Conservation (phyloP, 2,797 vertebrate species). For the Champsocephalus esox region DNA sequence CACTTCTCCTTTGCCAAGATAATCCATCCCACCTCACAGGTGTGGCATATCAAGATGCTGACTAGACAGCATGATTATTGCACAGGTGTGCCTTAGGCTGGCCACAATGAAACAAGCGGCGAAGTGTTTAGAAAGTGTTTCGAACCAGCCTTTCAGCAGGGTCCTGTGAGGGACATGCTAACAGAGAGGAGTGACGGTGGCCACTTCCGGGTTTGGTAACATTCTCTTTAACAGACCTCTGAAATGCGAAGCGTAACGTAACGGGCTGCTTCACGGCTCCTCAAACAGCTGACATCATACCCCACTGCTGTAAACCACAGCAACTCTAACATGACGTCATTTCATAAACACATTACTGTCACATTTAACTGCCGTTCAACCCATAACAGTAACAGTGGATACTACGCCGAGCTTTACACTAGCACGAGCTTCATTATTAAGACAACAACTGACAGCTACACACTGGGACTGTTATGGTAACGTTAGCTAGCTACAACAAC, state of each 20-base stretch:
- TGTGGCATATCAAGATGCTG: too few relatives aligned
- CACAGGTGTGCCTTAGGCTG: too few relatives aligned
- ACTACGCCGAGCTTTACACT: accelerated
- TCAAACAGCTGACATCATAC: background rate
- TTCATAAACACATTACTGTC: background rate
- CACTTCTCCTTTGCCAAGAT: too few relatives aligned
- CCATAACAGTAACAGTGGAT: background rate
- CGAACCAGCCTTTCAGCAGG: background rate
- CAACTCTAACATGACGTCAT: conserved; percentile 14
- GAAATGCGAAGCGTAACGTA: background rate
- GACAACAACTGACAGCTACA: background rate
- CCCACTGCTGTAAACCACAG: background rate
- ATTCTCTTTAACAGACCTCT: background rate
- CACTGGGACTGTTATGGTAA: conserved; percentile 20
- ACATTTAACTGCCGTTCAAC: background rate
- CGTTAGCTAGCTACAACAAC: conserved; percentile 47
- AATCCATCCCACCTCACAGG: too few relatives aligned
- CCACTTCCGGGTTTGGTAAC: conserved; percentile 48
- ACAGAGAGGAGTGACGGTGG: conserved; percentile 7
- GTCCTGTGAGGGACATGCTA: background rate
- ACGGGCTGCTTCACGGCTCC: background rate
- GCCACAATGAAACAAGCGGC: too few relatives aligned
- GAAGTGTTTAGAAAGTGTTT: too few relatives aligned
- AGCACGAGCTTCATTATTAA: background rate
- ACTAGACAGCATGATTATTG: too few relatives aligned